Percentiles rank a stretch among this genome's conserved stretches.
phyloP scores from a whole-genome alignment of 2,797 vertebrate species.

The Carapus acus region DNA sequence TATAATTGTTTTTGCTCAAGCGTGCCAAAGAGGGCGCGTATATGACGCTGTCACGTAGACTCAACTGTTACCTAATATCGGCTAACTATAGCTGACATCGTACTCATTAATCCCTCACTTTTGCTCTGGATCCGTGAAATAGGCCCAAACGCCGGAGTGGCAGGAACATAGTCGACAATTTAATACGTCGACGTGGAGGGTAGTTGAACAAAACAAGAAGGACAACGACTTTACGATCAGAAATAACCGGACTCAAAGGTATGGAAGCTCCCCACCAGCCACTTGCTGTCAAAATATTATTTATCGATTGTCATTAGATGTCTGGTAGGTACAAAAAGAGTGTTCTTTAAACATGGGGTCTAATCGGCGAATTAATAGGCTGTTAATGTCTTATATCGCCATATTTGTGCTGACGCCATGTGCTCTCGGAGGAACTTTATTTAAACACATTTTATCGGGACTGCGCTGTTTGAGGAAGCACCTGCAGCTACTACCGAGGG shows the following conservation, averaged over 20 bases:
- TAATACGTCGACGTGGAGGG: conserved; percentile 9
- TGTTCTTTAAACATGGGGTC: too few species aligned
- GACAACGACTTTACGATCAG: conserved; percentile 2
- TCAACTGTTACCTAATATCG: conserved; percentile 29
- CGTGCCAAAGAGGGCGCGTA: neutral
- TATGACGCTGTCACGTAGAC: conserved; percentile 10
- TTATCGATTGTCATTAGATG: too few species aligned
- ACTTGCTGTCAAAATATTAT: too few species aligned
- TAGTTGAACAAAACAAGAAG: neutral
- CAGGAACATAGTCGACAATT: neutral
- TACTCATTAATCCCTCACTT: conserved; percentile 47
- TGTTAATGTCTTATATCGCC: too few species aligned
- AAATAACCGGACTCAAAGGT: conserved; percentile 17
- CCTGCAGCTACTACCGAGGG: too few species aligned
- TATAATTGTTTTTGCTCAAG: neutral
- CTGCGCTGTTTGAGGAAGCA: too few species aligned
- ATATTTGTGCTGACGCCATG: too few species aligned
- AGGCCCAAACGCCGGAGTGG: neutral
- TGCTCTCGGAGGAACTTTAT: too few species aligned
- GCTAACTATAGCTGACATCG: conserved; percentile 39
- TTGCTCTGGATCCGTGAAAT: conserved; percentile 7
- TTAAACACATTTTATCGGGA: too few species aligned
- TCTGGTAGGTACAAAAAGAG: too few species aligned
- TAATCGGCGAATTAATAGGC: too few species aligned
- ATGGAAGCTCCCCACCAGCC: conserved; percentile 2